Evolutionary conservation across 2,113 vertebrate genomes (phyloP), one percentile per base, ranked within the genome.

Genomic region (Pionites leucogaster): DNA sequence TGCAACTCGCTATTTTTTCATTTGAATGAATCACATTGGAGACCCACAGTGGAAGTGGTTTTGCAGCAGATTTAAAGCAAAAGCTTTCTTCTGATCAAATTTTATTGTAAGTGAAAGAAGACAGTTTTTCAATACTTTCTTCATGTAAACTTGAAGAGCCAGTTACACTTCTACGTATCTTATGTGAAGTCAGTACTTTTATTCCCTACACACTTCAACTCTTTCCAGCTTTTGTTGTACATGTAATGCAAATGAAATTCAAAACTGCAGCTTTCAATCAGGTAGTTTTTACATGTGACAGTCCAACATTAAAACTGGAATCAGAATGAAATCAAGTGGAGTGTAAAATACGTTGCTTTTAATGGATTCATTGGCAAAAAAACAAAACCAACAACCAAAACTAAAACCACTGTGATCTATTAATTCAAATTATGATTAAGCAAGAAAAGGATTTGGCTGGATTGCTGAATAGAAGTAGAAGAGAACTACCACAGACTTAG

Each of bases 1-100:
- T 74, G 42, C 1, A 3, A 65, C 53, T 60, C 0, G 4, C 24
- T 81, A 29, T 82, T 77, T 95, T 75, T 85, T 72, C 31, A 69
- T 77, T 81, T 72, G 39, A 89, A 83, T 70, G 50, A 88, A 91
- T 81, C 49, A 82, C 55, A 27, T 17, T 78, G 75, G 60, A 86
- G 47, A 92, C 28, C 44, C 20, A 64, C 18, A 84, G 33, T 37
- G 68, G 47, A 87, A 87, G 91, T 62, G 11, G 33, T 76, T 86
- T 74, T 86, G 57, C 28, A 72, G 59, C 7, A 91, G 59, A 86
- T 79, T 79, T 88, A 95, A 86, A 93, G 57, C 27, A 86, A 91
- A 87, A 90, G 14, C 4, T 72, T 47, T 83, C 57, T 71, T 24
- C 31, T 0, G 3, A 46, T 53, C 60, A 67, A 90, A 81, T 35